Evolutionary conservation across 92 coral and sea anemone species (phyloP), one percentile per base, ranked within the genome.

Genomic region (Palythoa heliodiscus): DNA sequence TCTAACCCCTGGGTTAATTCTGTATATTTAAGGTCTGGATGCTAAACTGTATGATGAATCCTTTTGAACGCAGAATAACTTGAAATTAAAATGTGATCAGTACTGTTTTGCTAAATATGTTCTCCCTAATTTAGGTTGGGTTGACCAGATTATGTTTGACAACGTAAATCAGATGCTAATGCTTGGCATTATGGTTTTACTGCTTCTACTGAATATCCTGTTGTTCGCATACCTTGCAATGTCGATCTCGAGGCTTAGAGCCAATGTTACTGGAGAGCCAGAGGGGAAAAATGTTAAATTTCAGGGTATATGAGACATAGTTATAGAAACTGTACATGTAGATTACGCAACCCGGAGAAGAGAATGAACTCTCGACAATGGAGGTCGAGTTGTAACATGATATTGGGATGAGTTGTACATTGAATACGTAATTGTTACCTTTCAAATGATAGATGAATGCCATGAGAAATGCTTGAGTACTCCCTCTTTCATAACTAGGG

Each of bases 211-310:
- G 24, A 71, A 71, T 13, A 71, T 71, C 22, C 76, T 71, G 25
- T 40, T 71, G 54, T 71, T 71, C 8, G 20, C 40, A 16, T 71
- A 71, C 53, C 15, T 71, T 20, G 76, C 76, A 35, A 71, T 71
- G 52, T 71, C 76, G 24, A 71, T 71, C 76, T 38, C 76, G 25
- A 71, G 76, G 76, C 39, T 71, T 11, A 39, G 53, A 14, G 52
- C 43, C 23, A 71, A 16, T 71, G 76, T 40, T 12, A 38, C 12
- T 38, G 76, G 76, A 15, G 76, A 71, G 48, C 76, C 76, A 19
- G 22, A 40, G 9, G 76, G 23, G 23, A 71, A 10, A 13, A 5
- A 17, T 71, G 76, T 71, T 35, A 71, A 39, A 38, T 71, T 5
- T 71, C 76, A 40, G 76, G 23, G 2, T 16, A 3, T 40, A 71